These are phyloP conservation scores for Chironomus striatipennis DNA, from an alignment of 1,140 invertebrate genomes.

Conservation along the genomic window DNA sequence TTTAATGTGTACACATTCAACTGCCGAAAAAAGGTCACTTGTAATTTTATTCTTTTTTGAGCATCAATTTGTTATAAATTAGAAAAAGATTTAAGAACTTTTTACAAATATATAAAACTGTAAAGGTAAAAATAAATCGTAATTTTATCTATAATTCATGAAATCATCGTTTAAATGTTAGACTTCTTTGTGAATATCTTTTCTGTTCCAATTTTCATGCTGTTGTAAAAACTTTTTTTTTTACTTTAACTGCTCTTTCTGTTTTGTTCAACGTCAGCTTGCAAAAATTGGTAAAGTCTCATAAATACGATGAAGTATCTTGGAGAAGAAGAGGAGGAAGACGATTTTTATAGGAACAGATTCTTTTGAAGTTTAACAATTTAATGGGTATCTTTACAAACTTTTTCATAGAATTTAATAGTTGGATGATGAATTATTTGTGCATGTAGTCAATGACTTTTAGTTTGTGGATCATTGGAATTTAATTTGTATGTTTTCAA, in stretches of 20 bases:
- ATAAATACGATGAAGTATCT: not conserved
- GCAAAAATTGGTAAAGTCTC: not conserved
- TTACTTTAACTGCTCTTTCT: too few species aligned
- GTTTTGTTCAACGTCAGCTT: not conserved
- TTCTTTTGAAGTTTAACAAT: too few species aligned
- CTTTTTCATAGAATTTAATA: too few species aligned
- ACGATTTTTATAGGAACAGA: too few species aligned
- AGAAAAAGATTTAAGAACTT: not conserved
- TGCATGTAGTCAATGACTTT: too few species aligned
- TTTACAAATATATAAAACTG: not conserved
- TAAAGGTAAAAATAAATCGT: not conserved
- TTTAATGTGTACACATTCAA: too few species aligned
- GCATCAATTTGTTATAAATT: not conserved
- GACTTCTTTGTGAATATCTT: not conserved
- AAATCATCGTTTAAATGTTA: not conserved
- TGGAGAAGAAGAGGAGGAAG: too few species aligned
- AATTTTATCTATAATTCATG: not conserved
- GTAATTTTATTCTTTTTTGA: not conserved
- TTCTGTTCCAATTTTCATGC: not conserved
- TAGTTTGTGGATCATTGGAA: too few species aligned
- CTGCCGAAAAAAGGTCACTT: too few species aligned
- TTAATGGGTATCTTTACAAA: too few species aligned
- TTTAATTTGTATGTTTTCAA: too few species aligned
- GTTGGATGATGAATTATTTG: too few species aligned
- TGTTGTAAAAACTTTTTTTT: not conserved